phyloP scores from a whole-genome alignment of 1,140 invertebrate species.

The Dinothrombium tinctorium region DNA sequence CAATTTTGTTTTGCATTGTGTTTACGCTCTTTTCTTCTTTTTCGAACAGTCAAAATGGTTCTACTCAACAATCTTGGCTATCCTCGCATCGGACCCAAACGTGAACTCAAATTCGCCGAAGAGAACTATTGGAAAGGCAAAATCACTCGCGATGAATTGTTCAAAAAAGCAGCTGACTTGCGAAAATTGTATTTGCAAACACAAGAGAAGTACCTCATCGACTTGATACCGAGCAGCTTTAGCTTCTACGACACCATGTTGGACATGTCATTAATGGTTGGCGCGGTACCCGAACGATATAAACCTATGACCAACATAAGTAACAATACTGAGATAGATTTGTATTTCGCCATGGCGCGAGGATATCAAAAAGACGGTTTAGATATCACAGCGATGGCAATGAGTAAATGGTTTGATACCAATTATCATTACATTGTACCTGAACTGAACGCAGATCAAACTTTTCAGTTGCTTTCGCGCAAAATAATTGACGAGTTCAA shows the following conservation, averaged over 20 bases:
- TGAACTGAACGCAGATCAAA: neutral
- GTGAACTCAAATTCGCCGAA: neutral
- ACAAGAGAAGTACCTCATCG: neutral
- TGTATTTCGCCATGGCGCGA: constrained; percentile 2
- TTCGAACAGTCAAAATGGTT: no score
- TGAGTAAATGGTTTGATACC: constrained; percentile 2
- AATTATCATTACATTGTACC: constrained; percentile 3
- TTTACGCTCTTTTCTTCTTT: no score
- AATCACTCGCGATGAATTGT: neutral
- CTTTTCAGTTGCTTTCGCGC: neutral
- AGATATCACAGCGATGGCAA: neutral
- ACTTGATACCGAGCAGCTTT: neutral
- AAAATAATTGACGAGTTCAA: neutral
- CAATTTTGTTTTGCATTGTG: no score
- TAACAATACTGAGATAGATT: no score
- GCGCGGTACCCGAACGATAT: neutral
- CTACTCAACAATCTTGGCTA: constrained; percentile 1
- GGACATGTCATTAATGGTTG: neutral
- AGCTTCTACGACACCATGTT: neutral
- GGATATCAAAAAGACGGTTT: neutral
- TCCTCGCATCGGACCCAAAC: neutral
- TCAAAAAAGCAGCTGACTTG: neutral
- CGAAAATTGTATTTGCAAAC: neutral
- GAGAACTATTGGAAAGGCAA: neutral
- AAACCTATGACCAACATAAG: neutral